These are phyloP conservation scores for Idris sp. DNA, from an alignment of 1,140 invertebrate genomes.

Conservation along the genomic window DNA sequence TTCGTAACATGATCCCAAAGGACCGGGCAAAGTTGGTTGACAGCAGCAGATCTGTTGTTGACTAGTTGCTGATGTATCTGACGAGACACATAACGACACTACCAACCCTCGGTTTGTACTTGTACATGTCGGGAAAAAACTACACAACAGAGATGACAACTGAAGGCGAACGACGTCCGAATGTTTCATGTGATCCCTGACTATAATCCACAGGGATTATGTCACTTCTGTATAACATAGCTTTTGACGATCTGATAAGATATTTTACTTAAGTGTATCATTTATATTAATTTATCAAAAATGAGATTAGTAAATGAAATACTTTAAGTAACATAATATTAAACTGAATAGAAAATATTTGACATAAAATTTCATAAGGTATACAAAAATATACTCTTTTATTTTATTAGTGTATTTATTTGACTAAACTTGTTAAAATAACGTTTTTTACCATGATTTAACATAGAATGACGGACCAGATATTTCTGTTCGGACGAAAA, in stretches of 20 bases:
- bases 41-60: constrained; percentile 49
- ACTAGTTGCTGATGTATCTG: constrained; percentile 66
- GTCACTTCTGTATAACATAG: constrained; percentile 37
- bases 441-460: too few species aligned
- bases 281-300: constrained; percentile 14
- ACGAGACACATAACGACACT: constrained; percentile 66
- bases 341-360: too few species aligned
- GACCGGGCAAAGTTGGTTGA: constrained; percentile 61
- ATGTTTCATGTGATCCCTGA: constrained; percentile 55
- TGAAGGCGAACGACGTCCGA: constrained; percentile 44
- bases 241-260: constrained; percentile 26
- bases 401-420: too few species aligned
- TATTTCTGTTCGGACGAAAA: too few species aligned
- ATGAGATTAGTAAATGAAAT: too few species aligned
- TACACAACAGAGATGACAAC: constrained; percentile 38
- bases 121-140: constrained; percentile 39
- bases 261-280: constrained; percentile 17
- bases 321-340: too few species aligned
- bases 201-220: constrained; percentile 44
- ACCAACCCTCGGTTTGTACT: constrained; percentile 53
- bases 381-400: too few species aligned
- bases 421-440: too few species aligned
- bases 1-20: constrained; percentile 64
- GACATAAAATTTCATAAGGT: too few species aligned
- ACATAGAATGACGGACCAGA: too few species aligned